These are phyloP conservation scores for Dendrocincla fuliginosa DNA, from an alignment of 2,797 vertebrate genomes.

Conservation along the genomic window DNA sequence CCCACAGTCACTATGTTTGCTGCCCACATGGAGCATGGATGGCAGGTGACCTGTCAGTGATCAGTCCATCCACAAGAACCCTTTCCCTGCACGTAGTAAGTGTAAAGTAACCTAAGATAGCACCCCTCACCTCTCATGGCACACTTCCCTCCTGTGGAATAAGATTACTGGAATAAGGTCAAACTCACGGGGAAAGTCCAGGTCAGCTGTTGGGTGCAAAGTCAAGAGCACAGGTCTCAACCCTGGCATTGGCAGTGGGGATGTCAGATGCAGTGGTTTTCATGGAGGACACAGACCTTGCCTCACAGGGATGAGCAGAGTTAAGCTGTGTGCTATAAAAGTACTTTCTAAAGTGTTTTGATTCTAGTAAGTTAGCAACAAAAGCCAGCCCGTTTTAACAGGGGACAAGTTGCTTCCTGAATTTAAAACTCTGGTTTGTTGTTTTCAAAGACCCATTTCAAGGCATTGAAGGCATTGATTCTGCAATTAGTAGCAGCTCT, in stretches of 20 bases:
- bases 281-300: fast-evolving
- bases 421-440: neutral
- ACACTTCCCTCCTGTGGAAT: neutral
- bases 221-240: neutral
- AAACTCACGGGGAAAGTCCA: neutral
- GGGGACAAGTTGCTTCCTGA: neutral
- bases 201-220: neutral
- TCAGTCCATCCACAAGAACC: neutral
- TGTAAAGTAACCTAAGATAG: neutral
- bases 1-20: neutral
- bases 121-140: too few relatives aligned
- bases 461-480: neutral
- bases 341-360: neutral
- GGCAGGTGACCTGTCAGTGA: neutral
- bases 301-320: neutral
- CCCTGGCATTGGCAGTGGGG: neutral
- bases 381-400: neutral
- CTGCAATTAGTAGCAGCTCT: neutral
- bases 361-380: neutral
- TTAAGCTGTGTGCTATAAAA: neutral
- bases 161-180: neutral
- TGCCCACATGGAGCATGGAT: fast-evolving
- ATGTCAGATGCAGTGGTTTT: neutral
- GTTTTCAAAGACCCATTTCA: neutral
- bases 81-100: neutral